phyloP scores from a whole-genome alignment of 2,113 vertebrate genomes.

The Uria lomvia region DNA sequence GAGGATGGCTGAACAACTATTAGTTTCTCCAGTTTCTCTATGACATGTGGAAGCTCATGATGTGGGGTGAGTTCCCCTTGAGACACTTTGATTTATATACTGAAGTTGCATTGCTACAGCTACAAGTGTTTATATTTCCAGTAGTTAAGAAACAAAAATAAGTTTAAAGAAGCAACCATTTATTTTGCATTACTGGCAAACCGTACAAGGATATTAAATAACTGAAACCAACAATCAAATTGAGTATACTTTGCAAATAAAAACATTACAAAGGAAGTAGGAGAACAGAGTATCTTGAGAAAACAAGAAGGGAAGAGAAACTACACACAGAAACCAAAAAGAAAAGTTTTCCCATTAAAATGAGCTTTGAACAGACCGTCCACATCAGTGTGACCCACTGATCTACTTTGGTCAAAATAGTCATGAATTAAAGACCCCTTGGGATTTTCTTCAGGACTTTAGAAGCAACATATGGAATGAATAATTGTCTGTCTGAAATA shows the following conservation, averaged over 20 bases:
- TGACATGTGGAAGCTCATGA: background rate
- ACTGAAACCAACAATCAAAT: background rate
- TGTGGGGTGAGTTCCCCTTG: background rate
- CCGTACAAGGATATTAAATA: background rate
- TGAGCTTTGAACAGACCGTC: background rate
- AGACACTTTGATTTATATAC: background rate
- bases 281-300: background rate
- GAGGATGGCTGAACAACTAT: background rate
- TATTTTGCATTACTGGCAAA: background rate
- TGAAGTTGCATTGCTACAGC: background rate
- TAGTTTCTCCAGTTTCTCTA: background rate
- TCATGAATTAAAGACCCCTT: background rate
- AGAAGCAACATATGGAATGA: background rate
- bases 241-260: background rate
- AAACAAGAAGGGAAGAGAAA: background rate
- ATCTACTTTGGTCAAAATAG: background rate
- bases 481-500: background rate
- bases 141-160: background rate
- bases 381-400: background rate
- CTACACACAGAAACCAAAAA: background rate
- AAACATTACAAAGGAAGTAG: background rate
- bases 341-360: background rate
- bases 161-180: background rate
- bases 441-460: background rate
- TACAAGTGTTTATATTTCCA: background rate